These are phyloP conservation scores for Erynnis tages DNA, from an alignment of 2,888 invertebrate species.

Conservation along the genomic window DNA sequence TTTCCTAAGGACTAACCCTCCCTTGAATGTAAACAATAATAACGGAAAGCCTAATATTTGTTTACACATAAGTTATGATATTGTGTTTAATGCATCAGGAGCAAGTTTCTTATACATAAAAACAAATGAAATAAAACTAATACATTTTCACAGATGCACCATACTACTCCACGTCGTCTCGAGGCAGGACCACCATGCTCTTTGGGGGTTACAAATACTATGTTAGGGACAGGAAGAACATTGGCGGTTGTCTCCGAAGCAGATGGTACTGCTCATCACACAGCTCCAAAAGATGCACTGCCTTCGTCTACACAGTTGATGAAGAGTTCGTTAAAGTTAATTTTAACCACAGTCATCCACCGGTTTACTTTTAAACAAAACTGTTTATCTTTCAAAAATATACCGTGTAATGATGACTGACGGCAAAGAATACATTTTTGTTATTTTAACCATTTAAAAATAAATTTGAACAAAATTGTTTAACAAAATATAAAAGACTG, in stretches of 20 bases:
- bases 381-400: not conserved
- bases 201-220: slow-evolving; percentile 30
- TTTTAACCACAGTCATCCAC: slow-evolving; percentile 19
- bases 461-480: too few species aligned
- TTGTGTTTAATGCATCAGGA: too few species aligned
- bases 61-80: too few species aligned
- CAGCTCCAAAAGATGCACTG: slow-evolving; percentile 41
- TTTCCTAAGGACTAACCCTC: too few species aligned
- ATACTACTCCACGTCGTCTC: not conserved
- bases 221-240: slow-evolving; percentile 7
- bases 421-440: too few species aligned
- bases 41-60: too few species aligned
- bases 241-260: slow-evolving; percentile 13
- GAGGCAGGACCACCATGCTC: slow-evolving; percentile 10
- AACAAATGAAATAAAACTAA: too few species aligned
- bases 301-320: slow-evolving; percentile 38
- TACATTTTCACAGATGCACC: slow-evolving; percentile 21
- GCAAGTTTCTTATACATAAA: too few species aligned
- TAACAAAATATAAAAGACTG: too few species aligned
- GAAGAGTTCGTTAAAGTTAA: not conserved
- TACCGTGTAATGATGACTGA: too few species aligned
- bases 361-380: not conserved
- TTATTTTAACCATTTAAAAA: too few species aligned
- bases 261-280: slow-evolving; percentile 52
- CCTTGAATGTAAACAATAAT: too few species aligned